Evolutionary conservation across 1,140 invertebrate species (phyloP).

Genomic region (Choristoneura fumiferana): DNA sequence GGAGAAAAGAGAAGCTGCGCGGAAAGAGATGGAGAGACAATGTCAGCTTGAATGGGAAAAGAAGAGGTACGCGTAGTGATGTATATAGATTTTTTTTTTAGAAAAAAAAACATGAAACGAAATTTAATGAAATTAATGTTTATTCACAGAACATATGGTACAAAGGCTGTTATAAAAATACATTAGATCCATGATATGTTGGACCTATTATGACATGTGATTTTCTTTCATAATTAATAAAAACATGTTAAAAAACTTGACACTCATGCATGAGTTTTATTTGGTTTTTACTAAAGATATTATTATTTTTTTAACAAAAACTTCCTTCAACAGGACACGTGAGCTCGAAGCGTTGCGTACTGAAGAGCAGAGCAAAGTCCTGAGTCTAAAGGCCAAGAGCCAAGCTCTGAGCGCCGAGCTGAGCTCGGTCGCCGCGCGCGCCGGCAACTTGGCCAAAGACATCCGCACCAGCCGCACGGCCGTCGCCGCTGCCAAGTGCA

Average conservation of each 20-base stretch:
- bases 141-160: too few species aligned
- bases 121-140: too few species aligned
- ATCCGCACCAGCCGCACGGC: conserved; percentile 80
- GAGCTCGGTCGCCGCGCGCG: conserved; percentile 28
- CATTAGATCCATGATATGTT: too few species aligned
- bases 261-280: too few species aligned
- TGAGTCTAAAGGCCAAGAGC: conserved; percentile 94
- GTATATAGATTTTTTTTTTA: too few species aligned
- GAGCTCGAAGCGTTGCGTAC: conserved; percentile 92
- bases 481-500: conserved; percentile 95
- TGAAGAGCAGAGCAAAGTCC: conserved; percentile 92
- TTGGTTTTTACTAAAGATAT: too few species aligned
- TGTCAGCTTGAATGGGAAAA: conserved; percentile 97
- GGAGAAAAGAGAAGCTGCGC: conserved; percentile 76
- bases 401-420: conserved; percentile 90
- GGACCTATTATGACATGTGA: too few species aligned
- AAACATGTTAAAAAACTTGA: too few species aligned
- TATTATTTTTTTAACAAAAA: neutral
- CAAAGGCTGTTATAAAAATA: too few species aligned
- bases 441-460: conserved; percentile 45
- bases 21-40: conserved; percentile 95
- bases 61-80: conserved; percentile 88
- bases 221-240: too few species aligned
- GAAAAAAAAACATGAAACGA: too few species aligned
- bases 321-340: conserved; percentile 76